Conservation (phyloP, 1,140 invertebrate species). For the Saccostrea glomerata region DNA sequence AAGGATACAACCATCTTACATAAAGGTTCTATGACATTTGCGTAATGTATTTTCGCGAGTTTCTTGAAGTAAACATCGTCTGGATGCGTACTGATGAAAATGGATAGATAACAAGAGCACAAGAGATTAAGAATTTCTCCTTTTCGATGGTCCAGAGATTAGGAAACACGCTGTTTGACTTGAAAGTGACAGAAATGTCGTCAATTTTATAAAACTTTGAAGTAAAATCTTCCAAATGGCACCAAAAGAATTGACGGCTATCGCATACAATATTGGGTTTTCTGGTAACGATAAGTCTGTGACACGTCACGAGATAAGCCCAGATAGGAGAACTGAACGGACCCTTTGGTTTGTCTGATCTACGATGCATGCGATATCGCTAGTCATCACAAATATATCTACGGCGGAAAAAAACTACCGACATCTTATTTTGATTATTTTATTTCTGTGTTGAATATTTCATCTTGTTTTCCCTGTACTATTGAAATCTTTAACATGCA, state of each 20-base stretch:
- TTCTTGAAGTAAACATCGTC: conserved; percentile 18
- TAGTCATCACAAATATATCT: conserved; percentile 2
- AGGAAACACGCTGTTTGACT: conserved; percentile 5
- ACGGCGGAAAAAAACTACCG: neutral
- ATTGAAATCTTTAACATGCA: conserved; percentile 7
- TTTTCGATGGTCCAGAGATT: conserved; percentile 6
- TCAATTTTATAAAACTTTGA: conserved; percentile 36
- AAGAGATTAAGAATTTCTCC: conserved; percentile 9
- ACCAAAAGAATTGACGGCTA: neutral
- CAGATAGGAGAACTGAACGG: neutral
- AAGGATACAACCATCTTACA: neutral
- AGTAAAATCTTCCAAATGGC: conserved; percentile 31
- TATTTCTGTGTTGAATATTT: conserved; percentile 18
- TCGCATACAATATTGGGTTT: neutral
- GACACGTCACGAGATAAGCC: conserved; percentile 17
- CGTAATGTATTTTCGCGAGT: conserved; percentile 20
- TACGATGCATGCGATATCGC: neutral
- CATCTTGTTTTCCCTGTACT: neutral
- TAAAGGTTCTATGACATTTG: neutral
- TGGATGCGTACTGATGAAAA: conserved; percentile 27
- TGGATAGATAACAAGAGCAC: conserved; percentile 3
- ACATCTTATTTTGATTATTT: conserved; percentile 28
- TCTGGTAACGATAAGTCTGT: conserved; percentile 19
- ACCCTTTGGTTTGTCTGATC: neutral
- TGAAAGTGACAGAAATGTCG: conserved; percentile 36